phyloP scores from a whole-genome alignment of 2,888 invertebrate species.

The Lycia hirtaria region DNA sequence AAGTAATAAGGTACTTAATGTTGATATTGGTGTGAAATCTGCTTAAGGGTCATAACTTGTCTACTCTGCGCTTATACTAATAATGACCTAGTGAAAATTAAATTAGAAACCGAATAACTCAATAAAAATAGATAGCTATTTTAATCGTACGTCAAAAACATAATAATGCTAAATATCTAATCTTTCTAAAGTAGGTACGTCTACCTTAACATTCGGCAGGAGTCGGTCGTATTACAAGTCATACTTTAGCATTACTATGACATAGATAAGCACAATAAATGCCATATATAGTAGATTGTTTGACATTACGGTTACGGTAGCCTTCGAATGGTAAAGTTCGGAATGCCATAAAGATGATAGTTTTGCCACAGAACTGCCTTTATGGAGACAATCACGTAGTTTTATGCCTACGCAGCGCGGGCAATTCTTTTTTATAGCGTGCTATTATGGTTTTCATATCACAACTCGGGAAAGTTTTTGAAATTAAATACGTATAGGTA shows the following conservation, averaged over 20 bases:
- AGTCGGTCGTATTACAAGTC: too few species aligned
- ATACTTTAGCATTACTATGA: not conserved
- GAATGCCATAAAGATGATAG: slow-evolving; percentile 37
- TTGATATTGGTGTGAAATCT: too few species aligned
- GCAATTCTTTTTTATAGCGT: slow-evolving; percentile 13
- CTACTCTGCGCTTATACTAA: too few species aligned
- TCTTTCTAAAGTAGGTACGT: too few species aligned
- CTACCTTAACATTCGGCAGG: too few species aligned
- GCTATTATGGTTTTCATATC: slow-evolving; percentile 2
- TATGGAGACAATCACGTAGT: slow-evolving; percentile 17
- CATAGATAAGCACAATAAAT: not conserved
- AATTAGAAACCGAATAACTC: too few species aligned
- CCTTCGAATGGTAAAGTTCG: slow-evolving; percentile 54
- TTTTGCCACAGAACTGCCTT: slow-evolving; percentile 25
- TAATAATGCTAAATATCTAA: too few species aligned
- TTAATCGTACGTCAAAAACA: too few species aligned
- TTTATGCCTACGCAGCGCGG: slow-evolving; percentile 8
- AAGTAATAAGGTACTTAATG: too few species aligned
- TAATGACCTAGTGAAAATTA: too few species aligned
- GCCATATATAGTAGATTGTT: not conserved
- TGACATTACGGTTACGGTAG: slow-evolving; percentile 34
- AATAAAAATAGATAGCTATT: too few species aligned
- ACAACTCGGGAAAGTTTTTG: not conserved
- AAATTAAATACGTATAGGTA: not conserved
- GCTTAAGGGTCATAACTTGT: too few species aligned